phyloP scores from a whole-genome alignment of 1,140 invertebrate genomes.

The Brachionus plicatilis region DNA sequence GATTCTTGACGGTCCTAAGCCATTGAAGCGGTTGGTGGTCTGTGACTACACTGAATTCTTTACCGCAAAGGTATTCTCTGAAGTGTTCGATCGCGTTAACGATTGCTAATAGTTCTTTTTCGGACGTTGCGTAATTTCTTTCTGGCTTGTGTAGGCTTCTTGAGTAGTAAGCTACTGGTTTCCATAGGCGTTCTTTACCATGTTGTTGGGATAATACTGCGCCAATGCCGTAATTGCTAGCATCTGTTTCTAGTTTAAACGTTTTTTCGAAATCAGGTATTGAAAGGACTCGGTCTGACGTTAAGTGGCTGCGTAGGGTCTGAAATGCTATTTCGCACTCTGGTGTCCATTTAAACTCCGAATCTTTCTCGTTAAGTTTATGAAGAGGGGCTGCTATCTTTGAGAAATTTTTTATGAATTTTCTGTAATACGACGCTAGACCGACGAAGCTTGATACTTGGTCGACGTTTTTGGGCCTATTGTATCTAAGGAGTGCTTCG shows the following conservation, averaged over 20 bases:
- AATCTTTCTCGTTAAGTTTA: slow-evolving; percentile 44
- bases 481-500: background rate
- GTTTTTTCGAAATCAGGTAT: background rate
- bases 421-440: background rate
- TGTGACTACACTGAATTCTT: slow-evolving; percentile 57
- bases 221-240: background rate
- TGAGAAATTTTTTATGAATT: slow-evolving; percentile 45
- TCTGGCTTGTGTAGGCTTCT: slow-evolving; percentile 47
- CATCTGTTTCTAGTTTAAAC: slow-evolving; percentile 15
- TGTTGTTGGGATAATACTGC: background rate
- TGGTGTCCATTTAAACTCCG: slow-evolving; percentile 43
- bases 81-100: slow-evolving; percentile 57
- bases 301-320: background rate
- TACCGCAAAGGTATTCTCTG: slow-evolving; percentile 56
- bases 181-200: background rate
- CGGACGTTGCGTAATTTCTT: slow-evolving; percentile 53
- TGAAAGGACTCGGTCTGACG: background rate
- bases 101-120: slow-evolving; percentile 59
- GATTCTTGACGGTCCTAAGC: slow-evolving; percentile 52
- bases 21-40: slow-evolving; percentile 56
- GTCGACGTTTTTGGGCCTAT: background rate
- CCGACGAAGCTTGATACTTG: slow-evolving; percentile 4
- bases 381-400: slow-evolving; percentile 42
- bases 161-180: background rate
- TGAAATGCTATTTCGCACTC: slow-evolving; percentile 10